Percentiles rank a stretch among this genome's conserved stretches.
phyloP scores from a whole-genome alignment of 2,797 vertebrate species.

The Meda fulgida region DNA sequence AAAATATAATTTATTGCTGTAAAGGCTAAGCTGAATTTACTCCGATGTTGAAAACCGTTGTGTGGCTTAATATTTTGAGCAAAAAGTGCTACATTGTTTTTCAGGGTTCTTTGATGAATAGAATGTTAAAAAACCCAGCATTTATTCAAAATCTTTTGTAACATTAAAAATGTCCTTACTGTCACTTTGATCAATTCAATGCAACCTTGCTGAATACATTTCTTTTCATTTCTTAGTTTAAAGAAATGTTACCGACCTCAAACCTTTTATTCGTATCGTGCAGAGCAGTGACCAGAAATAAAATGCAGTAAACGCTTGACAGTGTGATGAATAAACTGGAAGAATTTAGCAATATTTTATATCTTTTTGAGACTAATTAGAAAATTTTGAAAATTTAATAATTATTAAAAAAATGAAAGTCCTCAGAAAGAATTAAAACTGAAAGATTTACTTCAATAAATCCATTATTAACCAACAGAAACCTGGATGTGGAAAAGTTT shows the following conservation, averaged over 20 bases:
- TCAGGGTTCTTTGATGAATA: neutral
- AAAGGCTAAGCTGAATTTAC: neutral
- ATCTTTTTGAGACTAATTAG: neutral
- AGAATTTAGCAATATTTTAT: neutral
- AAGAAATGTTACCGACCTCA: neutral
- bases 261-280: neutral
- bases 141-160: neutral
- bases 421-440: neutral
- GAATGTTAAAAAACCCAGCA: neutral
- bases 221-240: too few relatives aligned
- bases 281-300: neutral
- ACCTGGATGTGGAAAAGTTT: neutral
- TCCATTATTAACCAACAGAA: neutral
- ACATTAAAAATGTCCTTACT: neutral
- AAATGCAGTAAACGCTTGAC: neutral
- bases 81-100: neutral
- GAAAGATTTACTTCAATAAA: neutral
- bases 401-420: neutral
- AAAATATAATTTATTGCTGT: neutral
- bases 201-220: neutral
- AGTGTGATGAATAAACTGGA: neutral
- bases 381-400: neutral
- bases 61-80: too few relatives aligned
- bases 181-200: neutral
- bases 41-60: neutral